Evolutionary conservation across 2,888 invertebrate genomes (phyloP), one percentile per base, ranked within the genome.

Genomic region (Catotricha subobsoleta): DNA sequence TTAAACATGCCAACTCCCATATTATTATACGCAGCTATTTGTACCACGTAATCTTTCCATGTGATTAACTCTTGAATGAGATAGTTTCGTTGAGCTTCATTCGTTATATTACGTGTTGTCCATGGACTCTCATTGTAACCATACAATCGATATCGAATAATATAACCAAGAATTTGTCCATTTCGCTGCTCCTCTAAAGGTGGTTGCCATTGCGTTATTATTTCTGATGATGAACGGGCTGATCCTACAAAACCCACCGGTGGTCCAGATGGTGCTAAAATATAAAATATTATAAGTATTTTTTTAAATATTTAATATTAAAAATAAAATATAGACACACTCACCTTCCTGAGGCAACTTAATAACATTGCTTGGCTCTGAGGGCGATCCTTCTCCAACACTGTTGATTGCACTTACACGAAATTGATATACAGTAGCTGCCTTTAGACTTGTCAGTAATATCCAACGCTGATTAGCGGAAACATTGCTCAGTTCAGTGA

Each of bases 161-260:
- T 77, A 57, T 92, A 98, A 15, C 97, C 97, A 12, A 88, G 64
- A 48, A 98, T 84, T 56, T 87, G 83, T 0, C 97, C 98, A 57
- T 97, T 98, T 51, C 90, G 76, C 54, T 91, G 86, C 55, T 94
- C 90, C 54, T 92, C 88, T 8, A 86, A 66, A 0, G 97, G 97
- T 20, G 90, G 87, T 57, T 90, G 90, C 95, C 95, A 97, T 56
- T 92, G 92, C 0, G 94, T 84, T 52, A 92, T 90, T 45, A 98
- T 92, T 62, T 94, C 90, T 1, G 90, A 87, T 10, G 90, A 83
- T 12, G 92, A 90, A 44, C 92, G 72, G 0, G 95, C 90, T 1
- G 90, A 90, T 5, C 92, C 95, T 50, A 88, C 91, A 54, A 97
- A 88, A 21, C 90, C 90, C 39, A 84, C 72, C 0, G 97, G 97